phyloP scores from a whole-genome alignment of 2,888 invertebrate genomes.

The Heliconius charithonia region DNA sequence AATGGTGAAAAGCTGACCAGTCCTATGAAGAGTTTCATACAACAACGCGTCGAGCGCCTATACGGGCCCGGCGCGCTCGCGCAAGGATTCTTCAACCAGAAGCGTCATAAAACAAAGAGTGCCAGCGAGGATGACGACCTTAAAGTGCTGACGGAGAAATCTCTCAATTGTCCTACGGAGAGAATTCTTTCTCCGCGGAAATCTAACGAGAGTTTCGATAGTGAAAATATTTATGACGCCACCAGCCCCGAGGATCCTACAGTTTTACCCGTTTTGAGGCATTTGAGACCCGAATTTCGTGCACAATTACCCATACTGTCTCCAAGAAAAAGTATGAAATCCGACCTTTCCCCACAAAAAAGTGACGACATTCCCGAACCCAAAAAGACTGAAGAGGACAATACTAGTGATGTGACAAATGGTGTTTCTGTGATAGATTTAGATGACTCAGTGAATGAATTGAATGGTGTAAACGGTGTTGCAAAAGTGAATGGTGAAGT shows the following conservation, averaged over 20 bases:
- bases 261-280: constrained; percentile 90
- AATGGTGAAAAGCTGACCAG: constrained; percentile 77
- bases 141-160: constrained; percentile 73
- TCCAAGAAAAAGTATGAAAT: constrained; percentile 79
- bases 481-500: constrained; percentile 59
- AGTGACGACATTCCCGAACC: constrained; percentile 67
- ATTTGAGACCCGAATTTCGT: constrained; percentile 92
- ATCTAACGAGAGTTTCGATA: constrained; percentile 60
- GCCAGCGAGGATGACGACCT: constrained; percentile 71
- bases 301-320: constrained; percentile 90
- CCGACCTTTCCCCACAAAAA: constrained; percentile 69
- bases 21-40: constrained; percentile 90
- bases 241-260: constrained; percentile 65
- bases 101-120: constrained; percentile 78
- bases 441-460: constrained; percentile 60
- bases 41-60: constrained; percentile 93
- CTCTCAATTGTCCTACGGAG: constrained; percentile 68
- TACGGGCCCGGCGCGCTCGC: constrained; percentile 95
- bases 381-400: constrained; percentile 60
- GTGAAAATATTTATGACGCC: constrained; percentile 53
- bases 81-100: constrained; percentile 91
- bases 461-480: constrained; percentile 56
- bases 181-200: constrained; percentile 63
- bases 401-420: constrained; percentile 59
- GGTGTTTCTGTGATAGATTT: constrained; percentile 76